Conservation (phyloP, 2,797 vertebrate species). For the Neoniphon sammara region DNA sequence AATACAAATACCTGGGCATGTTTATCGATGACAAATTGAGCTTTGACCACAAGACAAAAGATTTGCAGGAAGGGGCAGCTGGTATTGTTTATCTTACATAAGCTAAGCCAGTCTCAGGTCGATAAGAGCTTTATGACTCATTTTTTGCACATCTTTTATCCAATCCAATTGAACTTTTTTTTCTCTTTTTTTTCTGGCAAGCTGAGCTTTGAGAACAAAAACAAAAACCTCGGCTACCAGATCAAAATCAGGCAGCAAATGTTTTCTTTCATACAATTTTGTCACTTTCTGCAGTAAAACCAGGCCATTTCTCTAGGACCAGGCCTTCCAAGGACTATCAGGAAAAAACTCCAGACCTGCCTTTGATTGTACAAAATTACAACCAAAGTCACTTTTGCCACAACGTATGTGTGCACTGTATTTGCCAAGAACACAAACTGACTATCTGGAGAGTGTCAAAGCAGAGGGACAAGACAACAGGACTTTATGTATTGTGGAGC, state of each 20-base stretch:
- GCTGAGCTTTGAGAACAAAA: conserved; percentile 15
- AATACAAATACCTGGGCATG: conserved; percentile 60
- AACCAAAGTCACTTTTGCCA: no score
- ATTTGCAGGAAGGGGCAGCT: conserved; percentile 44
- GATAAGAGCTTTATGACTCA: conserved; percentile 26
- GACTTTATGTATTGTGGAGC: no score
- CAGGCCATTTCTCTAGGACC: background rate
- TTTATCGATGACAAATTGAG: conserved; percentile 68
- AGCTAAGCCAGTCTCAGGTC: conserved; percentile 13
- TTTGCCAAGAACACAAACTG: no score
- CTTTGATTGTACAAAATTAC: no score
- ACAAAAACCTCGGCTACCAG: background rate
- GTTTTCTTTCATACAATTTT: background rate
- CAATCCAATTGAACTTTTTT: background rate
- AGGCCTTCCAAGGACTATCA: background rate
- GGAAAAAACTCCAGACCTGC: no score
- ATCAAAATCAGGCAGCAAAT: background rate
- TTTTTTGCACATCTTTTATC: conserved; percentile 29
- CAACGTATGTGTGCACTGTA: no score
- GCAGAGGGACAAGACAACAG: no score
- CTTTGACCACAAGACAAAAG: conserved; percentile 57
- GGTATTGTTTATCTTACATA: conserved; percentile 54
- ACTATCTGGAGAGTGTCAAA: no score
- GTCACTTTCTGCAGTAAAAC: background rate
- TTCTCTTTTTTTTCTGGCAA: background rate